phyloP scores from a whole-genome alignment of 1,140 invertebrate species.

The Patella vulgata region DNA sequence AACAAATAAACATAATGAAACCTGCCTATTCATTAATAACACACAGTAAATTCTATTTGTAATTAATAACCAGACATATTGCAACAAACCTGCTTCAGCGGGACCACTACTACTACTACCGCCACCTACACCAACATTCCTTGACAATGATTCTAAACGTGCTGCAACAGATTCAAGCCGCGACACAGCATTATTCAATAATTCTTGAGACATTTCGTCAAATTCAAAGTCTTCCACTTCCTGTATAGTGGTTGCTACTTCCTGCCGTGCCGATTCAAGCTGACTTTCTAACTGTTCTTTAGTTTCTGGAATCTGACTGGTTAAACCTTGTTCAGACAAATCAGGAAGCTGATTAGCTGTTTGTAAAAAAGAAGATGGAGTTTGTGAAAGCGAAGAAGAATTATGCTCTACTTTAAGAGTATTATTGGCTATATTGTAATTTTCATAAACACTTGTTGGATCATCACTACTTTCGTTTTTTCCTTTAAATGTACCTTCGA shows the following conservation, averaged over 20 bases:
- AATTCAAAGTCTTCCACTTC: slow-evolving; percentile 5
- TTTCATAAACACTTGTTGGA: too few species aligned
- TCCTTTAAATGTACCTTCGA: too few species aligned
- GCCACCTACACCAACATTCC: slow-evolving; percentile 3
- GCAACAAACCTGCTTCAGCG: slow-evolving; percentile 67
- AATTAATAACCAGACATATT: too few species aligned
- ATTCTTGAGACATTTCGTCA: slow-evolving; percentile 29
- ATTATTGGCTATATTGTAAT: too few species aligned
- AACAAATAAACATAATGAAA: too few species aligned
- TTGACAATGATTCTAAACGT: slow-evolving; percentile 72
- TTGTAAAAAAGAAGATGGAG: too few species aligned
- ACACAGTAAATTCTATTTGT: too few species aligned
- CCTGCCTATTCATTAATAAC: too few species aligned
- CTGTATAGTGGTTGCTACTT: background rate
- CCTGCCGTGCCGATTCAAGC: slow-evolving; percentile 4
- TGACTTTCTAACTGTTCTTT: slow-evolving; percentile 24
- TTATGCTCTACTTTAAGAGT: too few species aligned
- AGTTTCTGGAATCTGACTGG: slow-evolving; percentile 16
- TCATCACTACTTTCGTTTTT: too few species aligned
- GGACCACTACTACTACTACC: slow-evolving; percentile 10
- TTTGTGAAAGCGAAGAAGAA: too few species aligned
- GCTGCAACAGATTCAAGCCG: slow-evolving; percentile 80
- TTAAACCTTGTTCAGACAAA: slow-evolving; percentile 1
- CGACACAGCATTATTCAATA: slow-evolving; percentile 66
- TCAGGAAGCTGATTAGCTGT: too few species aligned